These are phyloP conservation scores for Nysson spinosus DNA, from an alignment of 2,888 invertebrate species.

Conservation along the genomic window DNA sequence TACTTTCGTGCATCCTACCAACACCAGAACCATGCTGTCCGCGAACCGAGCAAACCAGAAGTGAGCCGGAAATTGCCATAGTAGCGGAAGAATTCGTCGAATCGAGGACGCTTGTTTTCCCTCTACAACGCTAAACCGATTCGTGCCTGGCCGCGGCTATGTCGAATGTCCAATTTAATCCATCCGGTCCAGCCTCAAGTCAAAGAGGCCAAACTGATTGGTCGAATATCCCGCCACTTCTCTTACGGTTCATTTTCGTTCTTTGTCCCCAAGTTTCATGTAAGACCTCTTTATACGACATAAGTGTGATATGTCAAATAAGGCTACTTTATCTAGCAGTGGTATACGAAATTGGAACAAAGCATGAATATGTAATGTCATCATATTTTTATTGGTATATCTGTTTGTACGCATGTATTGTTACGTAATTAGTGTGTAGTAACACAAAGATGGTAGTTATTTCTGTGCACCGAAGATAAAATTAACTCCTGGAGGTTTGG, in stretches of 20 bases:
- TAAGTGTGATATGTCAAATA: no score
- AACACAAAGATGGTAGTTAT: no score
- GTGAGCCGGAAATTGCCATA: constrained; percentile 53
- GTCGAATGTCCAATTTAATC: constrained; percentile 53
- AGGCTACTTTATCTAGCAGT: no score
- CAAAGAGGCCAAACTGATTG: constrained; percentile 42
- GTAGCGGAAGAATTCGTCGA: constrained; percentile 55
- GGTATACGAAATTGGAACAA: no score
- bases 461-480: no score
- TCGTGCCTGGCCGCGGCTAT: constrained; percentile 33
- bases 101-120: constrained; percentile 56
- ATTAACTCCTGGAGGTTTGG: neutral
- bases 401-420: no score
- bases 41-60: constrained; percentile 31
- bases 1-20: constrained; percentile 4
- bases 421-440: no score
- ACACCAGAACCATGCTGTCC: constrained; percentile 6
- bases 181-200: constrained; percentile 44
- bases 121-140: constrained; percentile 48
- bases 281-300: no score
- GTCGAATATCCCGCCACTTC: constrained; percentile 15
- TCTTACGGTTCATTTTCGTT: neutral
- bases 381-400: no score
- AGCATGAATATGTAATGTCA: no score
- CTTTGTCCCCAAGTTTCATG: no score